Percentiles rank a stretch among this genome's conserved stretches.
Conservation (phyloP, 1,140 invertebrate species). For the Achatina immaculata region DNA sequence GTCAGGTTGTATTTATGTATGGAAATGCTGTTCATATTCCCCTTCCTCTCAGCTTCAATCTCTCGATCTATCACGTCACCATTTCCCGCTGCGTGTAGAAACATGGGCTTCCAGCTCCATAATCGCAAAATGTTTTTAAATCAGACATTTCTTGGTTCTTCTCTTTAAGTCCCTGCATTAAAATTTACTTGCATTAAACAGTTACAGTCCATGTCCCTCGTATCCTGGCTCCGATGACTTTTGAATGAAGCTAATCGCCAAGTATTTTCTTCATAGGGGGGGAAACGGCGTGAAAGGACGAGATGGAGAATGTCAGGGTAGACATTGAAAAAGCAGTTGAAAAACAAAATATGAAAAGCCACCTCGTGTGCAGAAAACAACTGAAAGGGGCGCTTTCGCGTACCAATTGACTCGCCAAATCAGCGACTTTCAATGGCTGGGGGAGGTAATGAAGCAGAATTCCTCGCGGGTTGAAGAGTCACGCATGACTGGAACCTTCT, state of each 20-base stretch:
- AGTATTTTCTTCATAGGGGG: background rate
- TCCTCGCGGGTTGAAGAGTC: background rate
- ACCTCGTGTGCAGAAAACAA: background rate
- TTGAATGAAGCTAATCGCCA: background rate
- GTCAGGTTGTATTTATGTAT: no score
- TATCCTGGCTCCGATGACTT: no score
- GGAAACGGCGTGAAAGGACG: background rate
- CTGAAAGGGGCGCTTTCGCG: background rate
- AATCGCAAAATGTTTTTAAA: no score
- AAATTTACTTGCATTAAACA: no score
- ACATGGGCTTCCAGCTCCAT: no score
- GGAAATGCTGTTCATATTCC: no score
- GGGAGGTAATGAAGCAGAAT: constrained; percentile 18
- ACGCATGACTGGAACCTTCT: background rate
- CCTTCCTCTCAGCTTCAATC: no score
- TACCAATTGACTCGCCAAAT: constrained; percentile 18
- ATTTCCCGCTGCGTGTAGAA: no score
- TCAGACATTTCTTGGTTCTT: no score
- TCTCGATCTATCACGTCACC: no score
- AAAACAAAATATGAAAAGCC: background rate
- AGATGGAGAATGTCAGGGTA: background rate
- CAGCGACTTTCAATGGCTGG: background rate
- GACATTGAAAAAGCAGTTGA: constrained; percentile 4
- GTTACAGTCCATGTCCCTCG: no score
- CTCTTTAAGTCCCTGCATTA: no score